A percentile compares a stretch with the other conserved stretches of the same genome.
These are phyloP conservation scores for Gymnorhina tibicen DNA, from an alignment of 2,113 vertebrate genomes.

Conservation along the genomic window DNA sequence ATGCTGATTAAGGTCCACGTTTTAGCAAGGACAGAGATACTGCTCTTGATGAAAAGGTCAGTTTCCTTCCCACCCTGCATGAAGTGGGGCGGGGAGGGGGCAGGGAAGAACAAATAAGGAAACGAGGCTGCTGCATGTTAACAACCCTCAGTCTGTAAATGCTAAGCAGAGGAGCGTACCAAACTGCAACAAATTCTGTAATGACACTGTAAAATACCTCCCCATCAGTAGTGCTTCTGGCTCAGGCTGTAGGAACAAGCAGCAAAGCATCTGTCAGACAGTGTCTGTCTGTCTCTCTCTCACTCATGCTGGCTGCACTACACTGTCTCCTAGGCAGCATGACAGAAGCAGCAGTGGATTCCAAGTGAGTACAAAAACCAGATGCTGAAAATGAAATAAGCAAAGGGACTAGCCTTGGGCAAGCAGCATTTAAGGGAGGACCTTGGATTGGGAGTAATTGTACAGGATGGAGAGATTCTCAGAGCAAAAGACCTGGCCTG, in stretches of 20 bases:
- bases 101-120: background rate
- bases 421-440: background rate
- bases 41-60: background rate
- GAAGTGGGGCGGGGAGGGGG: accelerated
- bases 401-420: background rate
- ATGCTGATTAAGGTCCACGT: background rate
- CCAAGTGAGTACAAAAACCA: background rate
- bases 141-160: background rate
- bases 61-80: background rate
- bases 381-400: background rate
- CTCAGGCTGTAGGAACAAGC: background rate
- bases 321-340: background rate
- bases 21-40: background rate
- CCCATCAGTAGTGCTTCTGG: background rate
- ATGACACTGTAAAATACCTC: background rate
- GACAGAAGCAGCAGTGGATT: background rate
- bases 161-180: background rate
- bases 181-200: background rate
- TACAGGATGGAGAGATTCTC: background rate
- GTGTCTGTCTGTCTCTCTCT: background rate
- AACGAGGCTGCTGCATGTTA: background rate
- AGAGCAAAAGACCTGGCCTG: background rate
- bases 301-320: background rate
- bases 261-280: background rate
- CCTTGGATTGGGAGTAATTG: background rate